These are phyloP conservation scores for Sympetrum striolatum DNA, from an alignment of 2,888 invertebrate species.

Conservation along the genomic window DNA sequence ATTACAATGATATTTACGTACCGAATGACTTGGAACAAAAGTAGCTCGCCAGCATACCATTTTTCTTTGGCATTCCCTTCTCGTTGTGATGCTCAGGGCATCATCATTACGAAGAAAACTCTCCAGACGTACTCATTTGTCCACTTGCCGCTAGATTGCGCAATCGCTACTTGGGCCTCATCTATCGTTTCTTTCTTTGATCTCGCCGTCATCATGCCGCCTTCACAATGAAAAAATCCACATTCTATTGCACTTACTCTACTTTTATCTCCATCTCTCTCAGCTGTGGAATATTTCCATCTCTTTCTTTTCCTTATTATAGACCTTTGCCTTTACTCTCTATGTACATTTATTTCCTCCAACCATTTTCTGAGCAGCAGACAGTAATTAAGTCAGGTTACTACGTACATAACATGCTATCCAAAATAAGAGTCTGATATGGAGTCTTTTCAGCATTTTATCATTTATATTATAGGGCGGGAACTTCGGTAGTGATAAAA, in stretches of 20 bases:
- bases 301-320: neutral
- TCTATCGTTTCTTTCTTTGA: slow-evolving; percentile 1
- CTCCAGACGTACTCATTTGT: slow-evolving; percentile 14
- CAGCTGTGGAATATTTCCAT: too few species aligned
- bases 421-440: too few species aligned
- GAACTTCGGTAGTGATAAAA: too few species aligned
- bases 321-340: neutral
- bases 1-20: too few species aligned
- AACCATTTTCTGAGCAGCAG: neutral
- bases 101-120: neutral
- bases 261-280: too few species aligned
- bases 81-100: neutral
- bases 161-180: slow-evolving; percentile 8
- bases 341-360: neutral
- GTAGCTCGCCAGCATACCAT: too few species aligned
- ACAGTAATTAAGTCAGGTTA: neutral
- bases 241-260: too few species aligned
- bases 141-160: neutral
- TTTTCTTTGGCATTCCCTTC: too few species aligned
- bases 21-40: too few species aligned
- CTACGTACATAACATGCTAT: neutral
- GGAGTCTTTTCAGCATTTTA: too few species aligned
- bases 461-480: too few species aligned
- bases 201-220: neutral
- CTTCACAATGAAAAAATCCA: neutral